Conservation (phyloP, 2,888 invertebrate species). For the Drosophila sordidapex region DNA sequence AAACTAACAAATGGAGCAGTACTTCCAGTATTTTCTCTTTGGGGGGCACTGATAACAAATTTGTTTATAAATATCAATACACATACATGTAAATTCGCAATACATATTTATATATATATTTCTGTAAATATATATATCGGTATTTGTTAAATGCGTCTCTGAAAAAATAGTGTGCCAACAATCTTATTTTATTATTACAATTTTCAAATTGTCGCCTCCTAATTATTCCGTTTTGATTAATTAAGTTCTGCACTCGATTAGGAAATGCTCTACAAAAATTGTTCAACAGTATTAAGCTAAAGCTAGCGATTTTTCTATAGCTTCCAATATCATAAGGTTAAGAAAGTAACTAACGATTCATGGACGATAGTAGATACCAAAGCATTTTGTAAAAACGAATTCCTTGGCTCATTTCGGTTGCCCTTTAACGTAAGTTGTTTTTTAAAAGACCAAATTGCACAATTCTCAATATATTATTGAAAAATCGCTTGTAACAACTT, state of each 20-base stretch:
- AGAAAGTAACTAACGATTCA: conserved; percentile 27
- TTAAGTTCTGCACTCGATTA: conserved; percentile 30
- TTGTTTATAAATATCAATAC: conserved; percentile 51
- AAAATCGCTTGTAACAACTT: not conserved
- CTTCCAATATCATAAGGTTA: conserved; percentile 33
- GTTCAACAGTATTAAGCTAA: conserved; percentile 57
- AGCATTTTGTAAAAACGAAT: conserved; percentile 1
- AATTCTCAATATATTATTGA: not conserved
- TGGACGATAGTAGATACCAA: conserved; percentile 17
- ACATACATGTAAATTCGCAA: conserved; percentile 50
- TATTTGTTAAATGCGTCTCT: conserved; percentile 76
- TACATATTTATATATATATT: conserved; percentile 38
- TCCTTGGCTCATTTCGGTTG: conserved; percentile 11
- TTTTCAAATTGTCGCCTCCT: conserved; percentile 9
- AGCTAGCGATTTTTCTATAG: conserved; percentile 30
- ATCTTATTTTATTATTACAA: conserved; percentile 37
- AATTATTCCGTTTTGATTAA: conserved; percentile 45
- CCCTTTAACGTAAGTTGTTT: not conserved
- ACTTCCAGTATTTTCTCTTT: conserved; percentile 15
- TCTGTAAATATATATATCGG: conserved; percentile 55
- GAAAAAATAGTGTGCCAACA: conserved; percentile 74
- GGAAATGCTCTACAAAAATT: conserved; percentile 42
- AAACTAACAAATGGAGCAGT: conserved; percentile 68
- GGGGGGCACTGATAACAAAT: conserved; percentile 60
- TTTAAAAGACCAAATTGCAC: too few relatives aligned